phyloP scores from a whole-genome alignment of 2,888 invertebrate genomes.

The Pimpla rufipes region DNA sequence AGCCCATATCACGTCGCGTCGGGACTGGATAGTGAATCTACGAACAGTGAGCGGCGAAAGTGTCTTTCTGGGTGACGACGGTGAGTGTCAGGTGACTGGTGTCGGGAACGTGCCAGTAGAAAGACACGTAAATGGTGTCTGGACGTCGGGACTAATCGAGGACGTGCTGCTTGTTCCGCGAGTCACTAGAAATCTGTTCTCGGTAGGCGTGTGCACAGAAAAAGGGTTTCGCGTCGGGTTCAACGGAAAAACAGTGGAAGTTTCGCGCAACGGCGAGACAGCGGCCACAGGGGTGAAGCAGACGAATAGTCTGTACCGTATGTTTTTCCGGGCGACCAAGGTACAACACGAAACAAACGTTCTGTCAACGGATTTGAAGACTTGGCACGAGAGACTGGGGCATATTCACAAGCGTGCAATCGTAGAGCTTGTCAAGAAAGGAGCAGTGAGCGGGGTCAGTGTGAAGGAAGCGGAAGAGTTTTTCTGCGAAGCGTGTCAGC shows the following conservation, averaged over 20 bases:
- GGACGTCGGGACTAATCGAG: slow-evolving; percentile 66
- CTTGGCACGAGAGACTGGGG: too few relatives aligned
- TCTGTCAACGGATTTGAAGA: slow-evolving; percentile 51
- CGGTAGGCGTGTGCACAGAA: slow-evolving; percentile 59
- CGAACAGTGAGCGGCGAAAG: slow-evolving; percentile 41
- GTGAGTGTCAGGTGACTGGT: slow-evolving; percentile 64
- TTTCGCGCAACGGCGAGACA: too few relatives aligned
- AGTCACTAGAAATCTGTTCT: slow-evolving; percentile 70
- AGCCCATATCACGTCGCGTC: slow-evolving; percentile 64
- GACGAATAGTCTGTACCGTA: slow-evolving; percentile 64
- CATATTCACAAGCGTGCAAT: slow-evolving; percentile 59
- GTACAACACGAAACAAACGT: slow-evolving; percentile 63
- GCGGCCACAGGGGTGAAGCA: too few relatives aligned
- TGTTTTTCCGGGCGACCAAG: slow-evolving; percentile 61
- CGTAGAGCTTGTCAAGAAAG: slow-evolving; percentile 53
- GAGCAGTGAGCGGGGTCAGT: slow-evolving; percentile 17
- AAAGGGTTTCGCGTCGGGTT: slow-evolving; percentile 55
- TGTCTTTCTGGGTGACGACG: slow-evolving; percentile 68
- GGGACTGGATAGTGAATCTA: slow-evolving; percentile 69
- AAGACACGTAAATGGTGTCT: too few relatives aligned
- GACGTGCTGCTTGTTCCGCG: slow-evolving; percentile 71
- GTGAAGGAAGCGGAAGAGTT: too few relatives aligned
- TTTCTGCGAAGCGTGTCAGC: too few relatives aligned
- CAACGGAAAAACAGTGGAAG: slow-evolving; percentile 65
- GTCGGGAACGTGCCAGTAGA: too few relatives aligned